Conservation (phyloP, 2,888 invertebrate genomes). For the Cephus pygmeus region DNA sequence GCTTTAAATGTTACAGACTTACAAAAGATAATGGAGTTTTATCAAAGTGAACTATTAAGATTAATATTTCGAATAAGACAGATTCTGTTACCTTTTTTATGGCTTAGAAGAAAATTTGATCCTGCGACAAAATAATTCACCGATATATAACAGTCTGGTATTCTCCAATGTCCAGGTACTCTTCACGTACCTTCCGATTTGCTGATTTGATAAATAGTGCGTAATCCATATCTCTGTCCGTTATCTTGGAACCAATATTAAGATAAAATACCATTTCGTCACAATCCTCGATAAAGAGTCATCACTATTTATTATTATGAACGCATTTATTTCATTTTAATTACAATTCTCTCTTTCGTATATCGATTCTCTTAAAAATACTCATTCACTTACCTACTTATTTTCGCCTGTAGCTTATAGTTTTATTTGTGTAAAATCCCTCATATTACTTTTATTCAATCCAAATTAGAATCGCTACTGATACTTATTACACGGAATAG, state of each 20-base stretch:
- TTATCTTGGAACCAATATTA: constrained; percentile 9
- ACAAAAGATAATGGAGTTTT: not conserved
- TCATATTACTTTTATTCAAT: not conserved
- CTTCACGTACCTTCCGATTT: not conserved
- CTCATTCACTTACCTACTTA: not conserved
- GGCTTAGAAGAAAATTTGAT: not conserved
- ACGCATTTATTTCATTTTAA: not conserved
- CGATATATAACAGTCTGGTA: not conserved
- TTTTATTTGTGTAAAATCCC: not conserved
- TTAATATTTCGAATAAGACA: not conserved
- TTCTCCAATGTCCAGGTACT: not conserved
- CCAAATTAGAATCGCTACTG: not conserved
- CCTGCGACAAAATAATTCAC: not conserved
- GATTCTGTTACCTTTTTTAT: not conserved
- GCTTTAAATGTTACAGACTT: not conserved
- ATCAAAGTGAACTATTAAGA: not conserved
- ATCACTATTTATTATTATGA: not conserved
- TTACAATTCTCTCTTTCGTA: not conserved
- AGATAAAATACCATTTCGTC: constrained; percentile 12
- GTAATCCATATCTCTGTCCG: constrained; percentile 10
- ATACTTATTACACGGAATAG: not conserved
- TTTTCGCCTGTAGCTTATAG: not conserved
- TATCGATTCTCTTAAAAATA: not conserved
- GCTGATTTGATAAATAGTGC: constrained; percentile 10
- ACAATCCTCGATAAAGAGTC: constrained; percentile 1